A percentile compares a stretch with the other conserved stretches of the same genome.
Conservation (phyloP, 2,797 vertebrate species). For the Melanotaenia pygmaea region DNA sequence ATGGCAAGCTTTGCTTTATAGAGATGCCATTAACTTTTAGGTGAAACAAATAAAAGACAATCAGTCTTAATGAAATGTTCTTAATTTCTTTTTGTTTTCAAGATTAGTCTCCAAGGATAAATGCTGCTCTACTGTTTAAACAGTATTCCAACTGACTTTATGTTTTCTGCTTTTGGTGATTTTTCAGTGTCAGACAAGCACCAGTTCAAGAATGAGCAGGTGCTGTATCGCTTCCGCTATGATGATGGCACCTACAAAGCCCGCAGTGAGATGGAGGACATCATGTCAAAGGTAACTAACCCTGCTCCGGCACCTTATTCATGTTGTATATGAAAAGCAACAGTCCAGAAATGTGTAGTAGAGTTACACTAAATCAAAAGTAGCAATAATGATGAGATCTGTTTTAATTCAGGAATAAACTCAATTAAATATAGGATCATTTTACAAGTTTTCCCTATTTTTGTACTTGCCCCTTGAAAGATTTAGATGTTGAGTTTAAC, state of each 20-base stretch:
- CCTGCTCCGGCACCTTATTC: background rate
- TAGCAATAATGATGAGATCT: background rate
- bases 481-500: background rate
- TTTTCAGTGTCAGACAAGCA: constrained; percentile 96
- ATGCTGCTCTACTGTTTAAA: background rate
- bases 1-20: background rate
- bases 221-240: constrained; percentile 97
- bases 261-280: constrained; percentile 97
- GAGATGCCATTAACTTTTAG: background rate
- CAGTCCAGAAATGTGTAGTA: background rate
- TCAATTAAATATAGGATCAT: background rate
- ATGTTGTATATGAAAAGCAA: background rate
- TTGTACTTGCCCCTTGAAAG: background rate
- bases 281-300: constrained; percentile 92
- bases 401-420: background rate
- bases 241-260: constrained; percentile 98
- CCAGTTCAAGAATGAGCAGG: constrained; percentile 99
- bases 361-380: background rate
- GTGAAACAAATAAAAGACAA: background rate
- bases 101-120: background rate
- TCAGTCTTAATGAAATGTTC: background rate
- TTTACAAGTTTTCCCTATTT: background rate
- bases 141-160: constrained; percentile 20
- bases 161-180: constrained; percentile 24
- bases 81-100: background rate